These are phyloP conservation scores for Microctenopoma steveboyesi DNA, from an alignment of 2,797 vertebrate genomes.

Conservation along the genomic window DNA sequence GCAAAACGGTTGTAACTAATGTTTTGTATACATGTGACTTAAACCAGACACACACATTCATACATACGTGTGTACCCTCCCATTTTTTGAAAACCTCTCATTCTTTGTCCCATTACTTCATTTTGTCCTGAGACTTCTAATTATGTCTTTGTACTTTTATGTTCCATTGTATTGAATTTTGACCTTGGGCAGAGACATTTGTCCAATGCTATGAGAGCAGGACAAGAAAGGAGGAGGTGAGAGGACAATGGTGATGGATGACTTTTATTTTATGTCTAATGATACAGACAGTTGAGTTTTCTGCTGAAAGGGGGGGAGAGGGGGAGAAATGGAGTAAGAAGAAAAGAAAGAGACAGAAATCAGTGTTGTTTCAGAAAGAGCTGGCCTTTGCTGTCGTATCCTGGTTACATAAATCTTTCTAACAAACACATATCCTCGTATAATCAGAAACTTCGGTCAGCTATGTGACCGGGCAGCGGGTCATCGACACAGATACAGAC, in stretches of 20 bases:
- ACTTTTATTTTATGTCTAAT: conserved; percentile 59
- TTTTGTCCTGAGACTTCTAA: conserved; percentile 14
- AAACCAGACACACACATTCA: conserved; percentile 15
- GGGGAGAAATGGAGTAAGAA: conserved; percentile 19
- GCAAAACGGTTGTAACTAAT: conserved; percentile 27
- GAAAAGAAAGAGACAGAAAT: conserved; percentile 24
- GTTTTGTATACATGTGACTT: conserved; percentile 35
- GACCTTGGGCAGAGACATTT: conserved; percentile 26
- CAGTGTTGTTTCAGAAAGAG: conserved; percentile 59
- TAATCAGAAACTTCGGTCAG: conserved; percentile 29
- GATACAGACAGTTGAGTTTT: conserved; percentile 51
- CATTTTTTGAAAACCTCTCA: conserved; percentile 26
- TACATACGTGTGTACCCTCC: conserved; percentile 8
- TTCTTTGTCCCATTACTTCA: conserved; percentile 27
- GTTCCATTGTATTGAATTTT: conserved; percentile 41
- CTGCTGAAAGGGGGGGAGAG: conserved; percentile 20
- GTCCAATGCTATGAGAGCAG: conserved; percentile 13
- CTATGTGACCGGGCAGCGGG: conserved; percentile 17
- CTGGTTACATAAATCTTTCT: conserved; percentile 51
- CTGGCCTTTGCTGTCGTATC: conserved; percentile 19
- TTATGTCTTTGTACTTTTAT: conserved; percentile 14
- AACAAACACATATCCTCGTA: conserved; percentile 48
- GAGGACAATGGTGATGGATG: conserved; percentile 48
- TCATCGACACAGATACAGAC: conserved; percentile 25
- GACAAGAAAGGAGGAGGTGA: conserved; percentile 19